Base-by-base conservation (phyloP, 2,797 vertebrate genomes). In the Galagoides demidoff region DNA sequence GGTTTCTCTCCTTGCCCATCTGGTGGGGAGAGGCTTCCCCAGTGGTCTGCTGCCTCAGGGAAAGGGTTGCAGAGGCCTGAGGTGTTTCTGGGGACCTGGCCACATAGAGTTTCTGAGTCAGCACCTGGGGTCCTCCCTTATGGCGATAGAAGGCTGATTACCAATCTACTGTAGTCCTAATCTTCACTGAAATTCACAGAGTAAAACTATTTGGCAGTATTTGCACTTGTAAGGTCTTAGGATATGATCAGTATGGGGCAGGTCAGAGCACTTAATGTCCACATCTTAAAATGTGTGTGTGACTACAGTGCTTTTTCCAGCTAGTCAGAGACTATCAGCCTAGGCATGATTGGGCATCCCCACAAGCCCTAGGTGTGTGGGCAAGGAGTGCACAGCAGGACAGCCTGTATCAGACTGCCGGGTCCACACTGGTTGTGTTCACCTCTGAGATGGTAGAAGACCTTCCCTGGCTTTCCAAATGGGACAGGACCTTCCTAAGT, bases 321-420 rank as follows among this genome's bases (percentile, higher is more conserved):
- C 57, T 29, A 23, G 14, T 16, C 11, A 61, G 52, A n/a, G 71
- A 55, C 3, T 16, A 31, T 23, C 61, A 45, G 23, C 31, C 34
- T 45, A 29, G 55, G 22, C 14, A 23, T 11, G n/a, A 17, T 8
- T 2, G 8, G 68, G 16, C 17, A 1, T 34, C 34, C 27, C 14
- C 52, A 7, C 29, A n/a, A 82, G 57, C 43, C 19, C n/a, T 55
- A 8, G 6, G 4, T 27, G 31, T 17, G 39, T n/a, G n/a, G n/a
- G 37, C 4, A 29, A 16, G 14, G 0, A 9, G 22, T 10, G 2
- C n/a, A 16, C 59, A 4, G 1, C 3, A 16, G 57, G 39, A 19
- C 55, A 0, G 27, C 52, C 63, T 0, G 1, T 31, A 6, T 3
- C 8, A 3, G 19, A 6, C 0, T 8, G 9, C 10, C 2, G 16